phyloP scores from a whole-genome alignment of 2,888 invertebrate genomes.

The Hemicrepidius hirtus region DNA sequence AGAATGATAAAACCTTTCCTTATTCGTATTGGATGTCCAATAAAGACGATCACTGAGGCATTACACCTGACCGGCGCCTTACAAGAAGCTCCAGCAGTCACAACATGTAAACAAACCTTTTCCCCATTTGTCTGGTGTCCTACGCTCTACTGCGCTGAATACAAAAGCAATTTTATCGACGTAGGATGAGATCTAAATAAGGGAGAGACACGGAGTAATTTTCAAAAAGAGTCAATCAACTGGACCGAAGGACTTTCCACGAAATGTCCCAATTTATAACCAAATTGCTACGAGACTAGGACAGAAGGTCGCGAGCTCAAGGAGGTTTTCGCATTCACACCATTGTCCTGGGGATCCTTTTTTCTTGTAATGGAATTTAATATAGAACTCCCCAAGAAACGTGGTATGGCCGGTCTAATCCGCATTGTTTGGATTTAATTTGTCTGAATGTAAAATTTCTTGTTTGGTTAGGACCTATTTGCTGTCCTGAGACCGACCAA shows the following conservation, averaged over 20 bases:
- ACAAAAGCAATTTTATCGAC: conserved; percentile 10
- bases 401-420: conserved; percentile 21
- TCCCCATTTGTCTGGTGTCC: conserved; percentile 22
- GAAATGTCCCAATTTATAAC: conserved; percentile 11
- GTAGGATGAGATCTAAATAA: conserved; percentile 8
- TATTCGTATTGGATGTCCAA: conserved; percentile 5
- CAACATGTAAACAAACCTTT: conserved; percentile 40
- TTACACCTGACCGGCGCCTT: conserved; percentile 39
- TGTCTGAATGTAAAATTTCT: conserved; percentile 42
- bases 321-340: not conserved
- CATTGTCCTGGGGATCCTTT: not conserved
- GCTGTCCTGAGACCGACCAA: conserved; percentile 38
- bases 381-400: conserved; percentile 1
- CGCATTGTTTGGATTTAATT: conserved; percentile 46
- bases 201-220: not conserved
- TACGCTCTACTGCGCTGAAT: conserved; percentile 28
- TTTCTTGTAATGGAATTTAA: conserved; percentile 10
- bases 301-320: not conserved
- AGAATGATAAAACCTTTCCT: not conserved
- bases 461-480: conserved; percentile 47
- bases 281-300: not conserved
- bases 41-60: conserved; percentile 15
- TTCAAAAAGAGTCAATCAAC: conserved; percentile 25
- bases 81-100: conserved; percentile 21
- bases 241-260: conserved; percentile 1